These are phyloP conservation scores for Andrena minutula DNA, from an alignment of 2,888 invertebrate species.

Conservation along the genomic window DNA sequence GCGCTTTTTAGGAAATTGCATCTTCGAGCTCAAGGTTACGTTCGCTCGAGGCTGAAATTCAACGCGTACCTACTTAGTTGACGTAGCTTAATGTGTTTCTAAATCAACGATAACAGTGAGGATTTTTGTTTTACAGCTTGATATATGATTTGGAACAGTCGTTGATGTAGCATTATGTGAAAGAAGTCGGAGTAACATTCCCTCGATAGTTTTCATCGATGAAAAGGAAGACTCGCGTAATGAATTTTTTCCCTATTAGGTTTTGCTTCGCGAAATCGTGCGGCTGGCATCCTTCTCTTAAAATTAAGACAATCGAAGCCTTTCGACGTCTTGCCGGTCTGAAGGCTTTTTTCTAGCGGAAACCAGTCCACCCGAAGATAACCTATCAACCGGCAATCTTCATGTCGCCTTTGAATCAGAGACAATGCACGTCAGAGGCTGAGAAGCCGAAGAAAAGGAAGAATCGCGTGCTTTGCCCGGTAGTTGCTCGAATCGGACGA, in stretches of 20 bases:
- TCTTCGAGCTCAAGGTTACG: not conserved
- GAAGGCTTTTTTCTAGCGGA: conserved; percentile 57
- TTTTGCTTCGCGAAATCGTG: conserved; percentile 31
- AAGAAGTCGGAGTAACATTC: not conserved
- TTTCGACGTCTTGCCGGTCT: conserved; percentile 51
- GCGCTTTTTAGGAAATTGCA: not conserved
- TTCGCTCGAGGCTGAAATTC: not conserved
- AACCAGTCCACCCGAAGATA: conserved; percentile 64
- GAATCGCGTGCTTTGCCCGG: conserved; percentile 62
- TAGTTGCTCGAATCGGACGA: conserved; percentile 60
- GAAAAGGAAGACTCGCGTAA: conserved; percentile 20
- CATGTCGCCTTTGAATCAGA: conserved; percentile 71
- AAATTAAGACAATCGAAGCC: conserved; percentile 62
- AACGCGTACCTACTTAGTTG: too few relatives aligned
- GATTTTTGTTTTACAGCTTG: not conserved
- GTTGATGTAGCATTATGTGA: not conserved
- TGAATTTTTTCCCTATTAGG: conserved; percentile 26
- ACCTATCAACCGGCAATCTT: conserved; percentile 70
- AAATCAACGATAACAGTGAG: too few relatives aligned
- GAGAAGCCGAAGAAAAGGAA: conserved; percentile 62
- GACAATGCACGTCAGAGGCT: conserved; percentile 70
- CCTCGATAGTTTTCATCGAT: conserved; percentile 11
- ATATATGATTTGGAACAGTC: not conserved
- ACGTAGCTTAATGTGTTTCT: too few relatives aligned
- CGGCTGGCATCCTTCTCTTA: conserved; percentile 42